Conservation (phyloP, 2,888 invertebrate genomes). For the Scotopteryx bipunctaria region DNA sequence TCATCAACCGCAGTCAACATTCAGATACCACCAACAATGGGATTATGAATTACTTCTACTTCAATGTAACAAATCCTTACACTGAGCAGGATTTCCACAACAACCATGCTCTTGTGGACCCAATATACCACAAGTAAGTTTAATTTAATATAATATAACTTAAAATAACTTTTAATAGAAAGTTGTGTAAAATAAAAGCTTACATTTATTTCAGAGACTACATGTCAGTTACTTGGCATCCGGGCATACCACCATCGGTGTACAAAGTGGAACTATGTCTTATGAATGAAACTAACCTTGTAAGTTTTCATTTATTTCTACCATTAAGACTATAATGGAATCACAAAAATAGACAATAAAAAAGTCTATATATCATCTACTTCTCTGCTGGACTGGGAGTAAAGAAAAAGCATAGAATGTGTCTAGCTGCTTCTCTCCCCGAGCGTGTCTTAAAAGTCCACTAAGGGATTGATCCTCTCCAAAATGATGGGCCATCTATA, state of each 20-base stretch:
- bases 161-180: neutral
- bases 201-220: conserved; percentile 44
- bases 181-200: neutral
- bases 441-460: no score
- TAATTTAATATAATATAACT: neutral
- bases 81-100: conserved; percentile 35
- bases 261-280: conserved; percentile 12
- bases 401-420: no score
- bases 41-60: conserved; percentile 14
- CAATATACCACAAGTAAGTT: conserved; percentile 49
- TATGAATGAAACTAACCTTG: neutral
- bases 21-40: no score
- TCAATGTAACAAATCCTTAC: conserved; percentile 44
- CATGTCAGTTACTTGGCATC: conserved; percentile 43
- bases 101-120: conserved; percentile 25
- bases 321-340: no score
- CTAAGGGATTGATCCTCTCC: no score
- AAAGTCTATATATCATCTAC: no score
- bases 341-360: no score
- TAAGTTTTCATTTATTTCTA: neutral
- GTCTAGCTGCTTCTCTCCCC: no score
- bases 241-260: conserved; percentile 46
- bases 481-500: no score
- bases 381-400: no score
- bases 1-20: no score